A percentile compares a stretch with the other conserved stretches of the same genome.
phyloP scores from a whole-genome alignment of 1,140 invertebrate species.

The Bombus soroeensis region DNA sequence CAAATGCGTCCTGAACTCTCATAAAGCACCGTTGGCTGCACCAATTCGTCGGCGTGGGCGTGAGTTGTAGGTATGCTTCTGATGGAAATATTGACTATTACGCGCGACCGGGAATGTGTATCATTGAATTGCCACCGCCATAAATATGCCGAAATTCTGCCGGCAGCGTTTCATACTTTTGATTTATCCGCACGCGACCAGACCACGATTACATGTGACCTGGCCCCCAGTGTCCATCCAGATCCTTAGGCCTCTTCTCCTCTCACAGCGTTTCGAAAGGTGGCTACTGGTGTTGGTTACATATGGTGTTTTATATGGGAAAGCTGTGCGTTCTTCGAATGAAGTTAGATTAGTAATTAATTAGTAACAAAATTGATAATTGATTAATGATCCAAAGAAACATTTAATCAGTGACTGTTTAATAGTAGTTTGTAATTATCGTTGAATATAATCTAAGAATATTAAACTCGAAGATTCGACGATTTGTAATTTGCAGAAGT shows the following conservation, averaged over 20 bases:
- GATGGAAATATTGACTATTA: constrained; percentile 84
- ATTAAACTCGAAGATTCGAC: no score
- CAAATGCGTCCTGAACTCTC: constrained; percentile 81
- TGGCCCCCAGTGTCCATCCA: constrained; percentile 25
- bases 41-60: constrained; percentile 77
- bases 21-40: constrained; percentile 78
- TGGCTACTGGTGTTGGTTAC: not conserved
- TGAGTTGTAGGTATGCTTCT: constrained; percentile 83
- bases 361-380: not conserved
- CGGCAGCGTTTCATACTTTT: constrained; percentile 80
- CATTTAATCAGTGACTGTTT: no score
- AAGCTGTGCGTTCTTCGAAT: not conserved
- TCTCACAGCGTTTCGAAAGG: constrained; percentile 43
- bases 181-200: constrained; percentile 77
- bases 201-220: constrained; percentile 39
- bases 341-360: not conserved
- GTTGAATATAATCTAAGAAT: no score
- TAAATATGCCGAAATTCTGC: constrained; percentile 82
- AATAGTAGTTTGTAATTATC: no score
- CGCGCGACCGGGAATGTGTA: constrained; percentile 82
- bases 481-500: no score
- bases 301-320: no score
- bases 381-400: not conserved
- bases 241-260: constrained; percentile 52
- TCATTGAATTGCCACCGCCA: constrained; percentile 81